Base-by-base conservation (phyloP, 2,888 invertebrate species). In the Hydraecia micacea region DNA sequence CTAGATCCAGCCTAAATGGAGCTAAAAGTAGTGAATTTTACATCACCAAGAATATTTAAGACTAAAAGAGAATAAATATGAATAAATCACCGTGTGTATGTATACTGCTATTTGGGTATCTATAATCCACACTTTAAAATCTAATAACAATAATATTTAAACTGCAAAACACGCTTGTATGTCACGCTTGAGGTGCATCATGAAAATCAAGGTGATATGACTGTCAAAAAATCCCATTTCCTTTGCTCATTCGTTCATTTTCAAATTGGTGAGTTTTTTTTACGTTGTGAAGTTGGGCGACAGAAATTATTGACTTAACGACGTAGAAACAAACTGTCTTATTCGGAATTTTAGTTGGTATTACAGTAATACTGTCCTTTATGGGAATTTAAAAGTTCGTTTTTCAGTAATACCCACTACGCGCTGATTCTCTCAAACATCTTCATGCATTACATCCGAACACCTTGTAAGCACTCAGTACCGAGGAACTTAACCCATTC, bases 101-200 rank as follows among this genome's bases (percentile, higher is more conserved):
- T 71, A 46, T 36, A 60, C 67, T 60, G 71, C 71, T 83, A 75
- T 66, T 68, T 66, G 36, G 79, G 84, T 86, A 75, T 70, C 77
- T 86, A 73, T 73, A 81, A 69, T 70, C 77, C 77, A 86, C 76
- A 77, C 78, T 71, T 78, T 73, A 80, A 73, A 58, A 67, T 74
- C 83, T 80, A 83, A 75, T 71, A 75, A 80, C 52, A 78, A 73
- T 80, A 76, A 71, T 69, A 70, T 49, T 71, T 52, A 69, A 55
- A 72, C 32, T 65, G 46, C 39, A 46, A 65, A 83, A 73, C 77
- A 81, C 68, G 9, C n/a, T 80, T 46, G 75, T n/a, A n/a, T 69
- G 25, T 52, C 80, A 73, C 25, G 25, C 69, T 69, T 79, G 49
- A 65, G n/a, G 73, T 83, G 74, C 62, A 62, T 67, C 63, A 42